Evolutionary conservation across 2,888 invertebrate species (phyloP), one percentile per base, ranked within the genome.

Genomic region (Subacronicta megacephala): DNA sequence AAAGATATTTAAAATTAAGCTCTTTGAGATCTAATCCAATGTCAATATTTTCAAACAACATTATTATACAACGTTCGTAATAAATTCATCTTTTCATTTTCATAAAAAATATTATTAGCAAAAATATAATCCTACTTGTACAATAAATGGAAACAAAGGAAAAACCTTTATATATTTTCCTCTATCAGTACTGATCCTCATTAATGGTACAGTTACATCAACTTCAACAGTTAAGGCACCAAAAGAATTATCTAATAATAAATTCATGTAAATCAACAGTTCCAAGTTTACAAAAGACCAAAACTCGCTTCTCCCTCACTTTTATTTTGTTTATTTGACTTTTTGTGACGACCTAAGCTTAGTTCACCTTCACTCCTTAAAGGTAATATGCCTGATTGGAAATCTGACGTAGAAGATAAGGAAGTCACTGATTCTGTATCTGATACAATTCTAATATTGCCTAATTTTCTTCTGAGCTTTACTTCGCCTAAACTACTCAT

Each of bases 401-500:
- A 62, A 60, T 88, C 88, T 4, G 84, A 87, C 61, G 82, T 83
- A 10, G 90, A 47, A 9, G 78, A 73, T 12, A 89, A 85, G 2
- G 87, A 83, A 46, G 84, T 84, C 70, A 88, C 88, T 10, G 87
- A 85, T 43, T 90, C 92, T 1, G 90, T 88, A 57, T 85, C 66
- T 10, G 86, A 77, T 3, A 77, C 60, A 12, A 84, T 66, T 66
- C 76, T 82, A 53, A 58, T 79, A 58, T 81, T 85, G 10, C 62
- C 75, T 12, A 83, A 53, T 47, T 70, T 84, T 54, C 75, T 84
- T 62, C 82, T 88, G n/a, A 87, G 68, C 58, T 80, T 90, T 1
- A 93, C 78, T 81, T 94, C 92, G 16, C 94, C 94, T 66, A 93
- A 82, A 71, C 94, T 94, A 66, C 92, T 92, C n/a, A 93, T 78